Percentiles rank a stretch among this genome's conserved stretches.
Conservation (phyloP, 2,888 invertebrate species). For the Oeneis ivallda region DNA sequence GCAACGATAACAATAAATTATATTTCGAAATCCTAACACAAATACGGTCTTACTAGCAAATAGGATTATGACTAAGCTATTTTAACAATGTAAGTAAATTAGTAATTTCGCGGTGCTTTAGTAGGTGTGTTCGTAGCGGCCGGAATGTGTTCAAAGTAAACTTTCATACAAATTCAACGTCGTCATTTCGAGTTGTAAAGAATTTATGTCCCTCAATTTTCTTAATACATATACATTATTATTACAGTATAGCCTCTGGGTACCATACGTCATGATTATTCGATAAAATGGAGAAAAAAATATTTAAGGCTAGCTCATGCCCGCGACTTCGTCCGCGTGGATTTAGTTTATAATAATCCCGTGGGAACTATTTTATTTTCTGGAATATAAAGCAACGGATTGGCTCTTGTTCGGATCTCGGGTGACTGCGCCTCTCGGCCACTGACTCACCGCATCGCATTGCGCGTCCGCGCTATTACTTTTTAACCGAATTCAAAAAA, state of each 20-base stretch:
- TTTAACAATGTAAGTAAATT: neutral
- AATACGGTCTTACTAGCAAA: neutral
- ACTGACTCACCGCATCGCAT: too few relatives aligned
- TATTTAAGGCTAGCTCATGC: too few relatives aligned
- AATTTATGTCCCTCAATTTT: slow-evolving; percentile 7
- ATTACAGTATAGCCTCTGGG: neutral
- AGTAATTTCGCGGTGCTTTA: neutral
- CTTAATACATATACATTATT: slow-evolving; percentile 2
- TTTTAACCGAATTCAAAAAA: too few relatives aligned
- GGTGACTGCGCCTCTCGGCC: too few relatives aligned
- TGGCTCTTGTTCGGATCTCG: too few relatives aligned
- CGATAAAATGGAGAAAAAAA: neutral
- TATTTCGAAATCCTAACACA: neutral
- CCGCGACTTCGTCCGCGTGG: too few relatives aligned
- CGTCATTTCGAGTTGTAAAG: slow-evolving; percentile 2
- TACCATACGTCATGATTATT: neutral
- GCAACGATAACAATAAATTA: too few relatives aligned
- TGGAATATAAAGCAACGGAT: too few relatives aligned
- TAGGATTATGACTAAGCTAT: slow-evolving; percentile 5
- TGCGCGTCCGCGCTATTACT: too few relatives aligned
- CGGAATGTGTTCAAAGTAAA: neutral
- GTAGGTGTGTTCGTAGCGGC: neutral
- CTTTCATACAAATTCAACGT: slow-evolving; percentile 5
- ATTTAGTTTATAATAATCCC: too few relatives aligned
- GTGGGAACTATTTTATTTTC: too few relatives aligned